These are phyloP conservation scores for Cherax quadricarinatus DNA, from an alignment of 1,140 invertebrate genomes.

Conservation along the genomic window DNA sequence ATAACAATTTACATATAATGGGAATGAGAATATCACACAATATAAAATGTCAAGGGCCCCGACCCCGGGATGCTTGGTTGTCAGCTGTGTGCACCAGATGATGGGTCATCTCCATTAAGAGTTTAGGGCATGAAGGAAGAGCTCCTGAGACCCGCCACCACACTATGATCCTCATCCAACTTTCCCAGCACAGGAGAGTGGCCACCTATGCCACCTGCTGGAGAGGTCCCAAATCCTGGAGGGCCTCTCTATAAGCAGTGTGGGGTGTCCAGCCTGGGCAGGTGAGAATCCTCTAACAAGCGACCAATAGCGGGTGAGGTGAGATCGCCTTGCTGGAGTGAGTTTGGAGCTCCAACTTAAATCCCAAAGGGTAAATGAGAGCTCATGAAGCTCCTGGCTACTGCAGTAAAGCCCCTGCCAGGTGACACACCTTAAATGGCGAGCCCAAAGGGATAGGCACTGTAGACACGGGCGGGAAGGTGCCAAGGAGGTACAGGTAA, in stretches of 20 bases:
- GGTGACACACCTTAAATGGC: slow-evolving; percentile 4
- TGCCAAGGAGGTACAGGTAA: neutral
- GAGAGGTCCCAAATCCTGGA: neutral
- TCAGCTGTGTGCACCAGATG: neutral
- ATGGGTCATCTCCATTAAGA: neutral
- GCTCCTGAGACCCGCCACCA: neutral
- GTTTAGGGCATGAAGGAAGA: neutral
- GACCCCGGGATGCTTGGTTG: neutral
- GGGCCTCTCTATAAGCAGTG: neutral
- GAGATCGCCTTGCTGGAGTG: neutral
- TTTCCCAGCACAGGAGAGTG: neutral
- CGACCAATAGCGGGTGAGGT: neutral
- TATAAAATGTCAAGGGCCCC: slow-evolving; percentile 40
- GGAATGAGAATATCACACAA: slow-evolving; percentile 60
- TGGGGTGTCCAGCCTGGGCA: neutral
- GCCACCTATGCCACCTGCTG: neutral
- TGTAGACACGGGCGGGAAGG: neutral
- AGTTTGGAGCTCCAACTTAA: neutral
- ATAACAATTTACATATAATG: slow-evolving; percentile 63
- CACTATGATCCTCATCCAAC: neutral
- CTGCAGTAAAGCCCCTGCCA: neutral
- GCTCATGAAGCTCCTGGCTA: neutral
- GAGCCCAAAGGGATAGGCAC: slow-evolving; percentile 20
- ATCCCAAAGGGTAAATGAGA: neutral
- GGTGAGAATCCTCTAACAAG: neutral